Evolutionary conservation across 2,113 vertebrate genomes (phyloP).

Genomic region (Oxygymnocypris stewartii): DNA sequence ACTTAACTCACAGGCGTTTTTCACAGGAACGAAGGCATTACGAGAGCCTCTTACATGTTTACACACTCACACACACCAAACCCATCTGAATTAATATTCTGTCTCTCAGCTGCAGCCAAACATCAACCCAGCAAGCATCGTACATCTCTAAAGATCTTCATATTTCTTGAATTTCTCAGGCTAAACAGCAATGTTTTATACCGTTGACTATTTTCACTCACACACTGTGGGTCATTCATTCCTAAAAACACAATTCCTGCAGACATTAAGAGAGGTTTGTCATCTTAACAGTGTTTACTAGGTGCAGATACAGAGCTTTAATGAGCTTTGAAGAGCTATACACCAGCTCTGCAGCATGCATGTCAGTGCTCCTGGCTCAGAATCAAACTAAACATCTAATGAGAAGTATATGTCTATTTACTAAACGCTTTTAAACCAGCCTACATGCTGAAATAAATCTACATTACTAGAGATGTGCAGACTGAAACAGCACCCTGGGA

Average conservation of each 20-base stretch:
- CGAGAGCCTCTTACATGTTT: neutral
- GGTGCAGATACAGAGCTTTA: neutral
- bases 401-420: neutral
- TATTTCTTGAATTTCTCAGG: neutral
- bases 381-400: neutral
- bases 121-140: neutral
- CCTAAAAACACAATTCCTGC: neutral
- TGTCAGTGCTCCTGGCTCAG: neutral
- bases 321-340: neutral
- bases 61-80: neutral
- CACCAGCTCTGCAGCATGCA: neutral
- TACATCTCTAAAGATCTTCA: neutral
- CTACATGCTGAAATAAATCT: neutral
- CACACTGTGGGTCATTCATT: neutral
- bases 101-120: neutral
- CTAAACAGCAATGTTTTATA: neutral
- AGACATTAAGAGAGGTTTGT: neutral
- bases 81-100: neutral
- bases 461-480: neutral
- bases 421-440: neutral
- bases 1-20: neutral
- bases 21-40: neutral
- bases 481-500: neutral
- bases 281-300: neutral
- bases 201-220: neutral